A percentile compares a stretch with the other conserved stretches of the same genome.
Evolutionary conservation across 2,797 vertebrate genomes (phyloP).

Genomic region (Ciconia nigra): DNA sequence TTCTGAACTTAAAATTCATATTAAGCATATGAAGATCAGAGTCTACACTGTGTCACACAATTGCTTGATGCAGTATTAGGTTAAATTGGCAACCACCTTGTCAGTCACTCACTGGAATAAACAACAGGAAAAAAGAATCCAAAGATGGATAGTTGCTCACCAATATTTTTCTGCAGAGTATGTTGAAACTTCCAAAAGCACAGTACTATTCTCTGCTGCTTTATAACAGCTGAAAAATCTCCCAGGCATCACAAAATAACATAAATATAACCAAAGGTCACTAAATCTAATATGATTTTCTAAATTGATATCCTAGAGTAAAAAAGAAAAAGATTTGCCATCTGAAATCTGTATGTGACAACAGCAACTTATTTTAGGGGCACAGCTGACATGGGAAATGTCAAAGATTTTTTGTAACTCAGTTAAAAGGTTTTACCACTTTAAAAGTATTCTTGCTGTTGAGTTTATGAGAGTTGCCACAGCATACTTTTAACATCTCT

Average conservation of each 20-base stretch:
- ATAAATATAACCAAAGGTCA: slow-evolving; percentile 3
- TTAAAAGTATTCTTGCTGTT: background rate
- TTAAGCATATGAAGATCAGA: background rate
- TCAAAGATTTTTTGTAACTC: background rate
- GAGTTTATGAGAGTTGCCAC: background rate
- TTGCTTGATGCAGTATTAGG: background rate
- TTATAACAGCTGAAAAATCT: background rate
- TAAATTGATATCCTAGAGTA: background rate
- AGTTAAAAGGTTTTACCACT: background rate
- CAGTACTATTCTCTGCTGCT: background rate
- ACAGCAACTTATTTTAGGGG: background rate
- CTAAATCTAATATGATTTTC: background rate
- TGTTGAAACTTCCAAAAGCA: background rate
- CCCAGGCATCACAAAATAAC: background rate
- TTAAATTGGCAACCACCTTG: background rate
- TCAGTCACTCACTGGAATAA: background rate
- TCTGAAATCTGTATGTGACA: background rate
- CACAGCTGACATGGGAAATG: background rate
- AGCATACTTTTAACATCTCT: background rate
- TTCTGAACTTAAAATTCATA: background rate
- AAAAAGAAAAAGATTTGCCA: background rate
- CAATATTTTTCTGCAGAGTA: background rate
- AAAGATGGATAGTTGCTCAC: background rate
- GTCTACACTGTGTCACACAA: background rate
- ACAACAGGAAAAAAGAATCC: background rate